A percentile compares a stretch with the other conserved stretches of the same genome.
These are phyloP conservation scores for Cryptotis parvus DNA, from an alignment of 2,113 vertebrate species.

Conservation along the genomic window DNA sequence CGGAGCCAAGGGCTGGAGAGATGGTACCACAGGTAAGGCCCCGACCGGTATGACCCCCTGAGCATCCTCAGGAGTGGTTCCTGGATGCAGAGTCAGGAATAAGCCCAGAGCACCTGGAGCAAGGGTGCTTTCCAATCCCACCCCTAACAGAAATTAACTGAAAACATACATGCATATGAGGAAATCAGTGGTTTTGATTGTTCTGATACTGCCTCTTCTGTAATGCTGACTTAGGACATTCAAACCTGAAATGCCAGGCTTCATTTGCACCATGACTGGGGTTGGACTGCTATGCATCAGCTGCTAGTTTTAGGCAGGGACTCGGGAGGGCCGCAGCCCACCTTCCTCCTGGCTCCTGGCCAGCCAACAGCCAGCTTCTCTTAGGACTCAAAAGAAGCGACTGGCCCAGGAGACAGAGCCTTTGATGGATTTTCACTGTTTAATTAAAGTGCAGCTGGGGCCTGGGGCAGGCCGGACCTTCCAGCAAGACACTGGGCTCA, in stretches of 20 bases:
- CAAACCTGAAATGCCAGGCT: slow-evolving; percentile 76
- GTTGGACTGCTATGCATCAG: slow-evolving; percentile 48
- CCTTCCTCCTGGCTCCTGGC: slow-evolving; percentile 67
- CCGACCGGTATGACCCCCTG: too few relatives aligned
- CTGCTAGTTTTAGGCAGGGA: slow-evolving; percentile 69
- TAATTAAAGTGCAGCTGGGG: slow-evolving; percentile 75
- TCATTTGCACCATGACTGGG: slow-evolving; percentile 70
- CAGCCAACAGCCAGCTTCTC: slow-evolving; percentile 63
- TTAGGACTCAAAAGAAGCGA: slow-evolving; percentile 58
- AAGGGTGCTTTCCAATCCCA: not conserved
- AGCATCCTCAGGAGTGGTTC: too few relatives aligned
- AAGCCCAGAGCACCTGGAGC: not conserved
- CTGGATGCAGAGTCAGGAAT: not conserved
- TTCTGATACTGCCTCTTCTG: not conserved
- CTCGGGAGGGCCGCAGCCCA: slow-evolving; percentile 47
- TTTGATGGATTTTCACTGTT: slow-evolving; percentile 61
- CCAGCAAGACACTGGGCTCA: not conserved
- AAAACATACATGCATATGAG: slow-evolving; percentile 17
- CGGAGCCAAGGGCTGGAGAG: too few relatives aligned
- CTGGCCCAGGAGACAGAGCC: not conserved
- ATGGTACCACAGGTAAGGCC: not conserved
- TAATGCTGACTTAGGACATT: slow-evolving; percentile 46
- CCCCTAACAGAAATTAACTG: not conserved
- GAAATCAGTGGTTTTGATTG: slow-evolving; percentile 62
- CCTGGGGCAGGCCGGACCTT: slow-evolving; percentile 12